Evolutionary conservation across 2,888 invertebrate genomes (phyloP).

Genomic region (Julus scandinavius): DNA sequence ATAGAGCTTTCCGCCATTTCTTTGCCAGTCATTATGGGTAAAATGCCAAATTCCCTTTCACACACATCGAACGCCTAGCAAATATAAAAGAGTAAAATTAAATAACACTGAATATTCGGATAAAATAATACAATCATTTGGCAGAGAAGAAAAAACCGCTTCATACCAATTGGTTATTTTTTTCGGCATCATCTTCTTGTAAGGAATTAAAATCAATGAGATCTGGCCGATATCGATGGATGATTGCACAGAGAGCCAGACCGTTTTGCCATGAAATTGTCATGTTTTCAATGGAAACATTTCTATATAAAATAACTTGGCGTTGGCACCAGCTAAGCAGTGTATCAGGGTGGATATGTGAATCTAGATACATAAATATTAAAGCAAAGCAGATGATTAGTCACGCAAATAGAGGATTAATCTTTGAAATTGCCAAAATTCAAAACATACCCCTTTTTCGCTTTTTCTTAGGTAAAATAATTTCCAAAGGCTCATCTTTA

Average conservation of each 20-base stretch:
- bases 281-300: slow-evolving; percentile 73
- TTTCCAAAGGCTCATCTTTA: slow-evolving; percentile 61
- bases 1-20: slow-evolving; percentile 79
- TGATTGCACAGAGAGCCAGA: slow-evolving; percentile 77
- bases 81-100: slow-evolving; percentile 45
- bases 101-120: background rate
- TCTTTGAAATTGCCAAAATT: background rate
- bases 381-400: background rate
- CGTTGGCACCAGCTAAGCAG: slow-evolving; percentile 82
- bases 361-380: slow-evolving; percentile 67
- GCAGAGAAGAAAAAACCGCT: background rate
- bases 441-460: slow-evolving; percentile 70
- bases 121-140: background rate
- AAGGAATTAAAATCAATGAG: slow-evolving; percentile 80
- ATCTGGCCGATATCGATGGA: slow-evolving; percentile 90
- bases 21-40: slow-evolving; percentile 78
- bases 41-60: slow-evolving; percentile 82
- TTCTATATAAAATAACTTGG: slow-evolving; percentile 75
- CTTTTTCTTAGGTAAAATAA: slow-evolving; percentile 73
- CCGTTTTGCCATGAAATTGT: slow-evolving; percentile 77
- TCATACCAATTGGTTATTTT: slow-evolving; percentile 76
- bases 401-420: background rate
- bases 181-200: slow-evolving; percentile 73
- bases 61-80: slow-evolving; percentile 81
- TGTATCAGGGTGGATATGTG: slow-evolving; percentile 78